A percentile compares a stretch with the other conserved stretches of the same genome.
phyloP scores from a whole-genome alignment of 1,140 invertebrate species.

The Steinernema feltiae region DNA sequence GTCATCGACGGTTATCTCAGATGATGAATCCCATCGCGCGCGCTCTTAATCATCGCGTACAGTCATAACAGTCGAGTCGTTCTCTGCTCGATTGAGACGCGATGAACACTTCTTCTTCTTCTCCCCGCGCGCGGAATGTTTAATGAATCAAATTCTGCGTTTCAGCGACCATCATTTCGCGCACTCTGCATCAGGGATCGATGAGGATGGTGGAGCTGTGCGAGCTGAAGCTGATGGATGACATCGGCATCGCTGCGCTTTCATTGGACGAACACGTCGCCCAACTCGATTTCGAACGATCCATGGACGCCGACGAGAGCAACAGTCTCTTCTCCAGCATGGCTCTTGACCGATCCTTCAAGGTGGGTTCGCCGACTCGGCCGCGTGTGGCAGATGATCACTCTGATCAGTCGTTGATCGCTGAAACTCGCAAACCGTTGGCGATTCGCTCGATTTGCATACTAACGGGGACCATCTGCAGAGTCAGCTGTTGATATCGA shows the following conservation, averaged over 20 bases:
- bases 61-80: background rate
- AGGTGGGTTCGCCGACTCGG: too few species aligned
- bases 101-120: background rate
- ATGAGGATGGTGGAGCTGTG: constrained; percentile 50
- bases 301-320: constrained; percentile 28
- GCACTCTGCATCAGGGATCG: constrained; percentile 10
- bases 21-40: background rate
- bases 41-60: constrained; percentile 8
- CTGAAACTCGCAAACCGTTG: background rate
- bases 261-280: constrained; percentile 53
- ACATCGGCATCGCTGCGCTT: constrained; percentile 33
- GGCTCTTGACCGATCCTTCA: background rate
- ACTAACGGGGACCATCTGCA: constrained; percentile 7
- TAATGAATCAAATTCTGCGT: background rate
- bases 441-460: constrained; percentile 11
- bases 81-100: background rate
- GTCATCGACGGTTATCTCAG: background rate
- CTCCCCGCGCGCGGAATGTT: background rate
- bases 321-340: constrained; percentile 27
- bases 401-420: background rate
- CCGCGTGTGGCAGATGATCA: background rate
- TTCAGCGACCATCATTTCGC: background rate
- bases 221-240: constrained; percentile 45
- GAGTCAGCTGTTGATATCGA: constrained; percentile 43
- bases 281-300: constrained; percentile 50